Conservation (phyloP, 2,888 invertebrate species). For the Pandemis heparana region DNA sequence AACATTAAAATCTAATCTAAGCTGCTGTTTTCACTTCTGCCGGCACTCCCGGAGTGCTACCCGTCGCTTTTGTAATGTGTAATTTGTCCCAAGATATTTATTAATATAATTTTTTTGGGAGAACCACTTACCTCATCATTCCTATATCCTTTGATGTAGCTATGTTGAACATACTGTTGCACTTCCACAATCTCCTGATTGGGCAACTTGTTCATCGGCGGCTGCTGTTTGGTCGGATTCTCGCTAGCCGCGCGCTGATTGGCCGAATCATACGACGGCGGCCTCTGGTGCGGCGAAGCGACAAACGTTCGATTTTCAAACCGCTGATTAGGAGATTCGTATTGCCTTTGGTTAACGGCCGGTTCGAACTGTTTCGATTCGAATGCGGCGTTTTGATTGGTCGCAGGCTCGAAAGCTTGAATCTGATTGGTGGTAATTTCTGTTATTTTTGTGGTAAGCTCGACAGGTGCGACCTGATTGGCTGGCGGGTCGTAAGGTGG, state of each 20-base stretch:
- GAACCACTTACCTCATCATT: constrained; percentile 61
- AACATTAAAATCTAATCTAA: no score
- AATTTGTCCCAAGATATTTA: no score
- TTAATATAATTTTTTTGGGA: no score
- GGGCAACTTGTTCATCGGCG: constrained; percentile 46
- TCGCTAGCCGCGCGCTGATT: constrained; percentile 53
- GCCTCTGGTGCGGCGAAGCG: constrained; percentile 45
- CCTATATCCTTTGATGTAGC: constrained; percentile 58
- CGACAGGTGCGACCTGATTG: constrained; percentile 47
- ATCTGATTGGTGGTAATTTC: constrained; percentile 26
- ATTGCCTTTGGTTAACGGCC: constrained; percentile 43
- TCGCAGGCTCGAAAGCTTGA: constrained; percentile 33
- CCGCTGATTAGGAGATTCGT: constrained; percentile 11
- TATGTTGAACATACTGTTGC: constrained; percentile 49
- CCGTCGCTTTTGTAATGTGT: no score
- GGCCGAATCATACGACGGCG: constrained; percentile 45
- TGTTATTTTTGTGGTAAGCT: constrained; percentile 33
- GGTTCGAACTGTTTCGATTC: constrained; percentile 42
- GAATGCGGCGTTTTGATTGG: constrained; percentile 43
- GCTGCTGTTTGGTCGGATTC: constrained; percentile 3
- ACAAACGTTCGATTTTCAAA: constrained; percentile 38
- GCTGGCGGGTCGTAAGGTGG: constrained; percentile 43
- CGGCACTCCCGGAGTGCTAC: no score
- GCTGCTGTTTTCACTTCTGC: no score
- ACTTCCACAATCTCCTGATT: constrained; percentile 57